These are phyloP conservation scores for Chelonia mydas DNA, from an alignment of 2,797 vertebrate genomes.

Conservation along the genomic window DNA sequence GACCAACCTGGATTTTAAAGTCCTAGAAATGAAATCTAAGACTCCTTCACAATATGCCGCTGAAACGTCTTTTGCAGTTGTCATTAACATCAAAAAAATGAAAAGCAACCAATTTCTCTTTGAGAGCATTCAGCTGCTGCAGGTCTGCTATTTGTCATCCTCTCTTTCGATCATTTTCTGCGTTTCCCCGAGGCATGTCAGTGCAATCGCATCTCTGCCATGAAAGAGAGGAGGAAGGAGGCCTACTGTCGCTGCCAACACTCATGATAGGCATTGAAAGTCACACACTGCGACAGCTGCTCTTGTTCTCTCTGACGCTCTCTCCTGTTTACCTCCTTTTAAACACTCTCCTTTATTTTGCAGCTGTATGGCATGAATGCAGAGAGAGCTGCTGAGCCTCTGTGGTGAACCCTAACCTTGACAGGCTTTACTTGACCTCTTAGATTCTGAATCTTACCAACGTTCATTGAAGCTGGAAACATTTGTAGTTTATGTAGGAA, in stretches of 20 bases:
- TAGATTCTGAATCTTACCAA: slow-evolving; percentile 37
- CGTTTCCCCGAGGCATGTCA: not conserved
- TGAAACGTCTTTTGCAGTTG: not conserved
- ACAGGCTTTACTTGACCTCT: slow-evolving; percentile 38
- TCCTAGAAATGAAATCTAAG: not conserved
- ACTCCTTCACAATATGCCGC: not conserved
- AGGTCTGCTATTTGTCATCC: not conserved
- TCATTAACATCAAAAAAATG: not conserved
- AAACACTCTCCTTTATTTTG: not conserved
- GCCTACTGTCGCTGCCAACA: not conserved
- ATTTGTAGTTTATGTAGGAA: not conserved
- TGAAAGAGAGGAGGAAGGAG: not conserved
- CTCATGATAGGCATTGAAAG: slow-evolving; percentile 29
- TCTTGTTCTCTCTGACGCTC: not conserved
- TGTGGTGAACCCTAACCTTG: slow-evolving; percentile 6
- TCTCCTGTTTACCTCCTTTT: not conserved
- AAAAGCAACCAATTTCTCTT: not conserved
- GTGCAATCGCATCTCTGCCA: not conserved
- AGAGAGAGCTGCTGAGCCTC: not conserved
- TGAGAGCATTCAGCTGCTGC: not conserved
- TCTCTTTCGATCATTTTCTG: not conserved
- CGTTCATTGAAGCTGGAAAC: not conserved
- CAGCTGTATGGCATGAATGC: not conserved
- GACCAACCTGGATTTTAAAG: not conserved
- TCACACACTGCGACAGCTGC: not conserved